These are phyloP conservation scores for Parnassius mnemosyne DNA, from an alignment of 2,888 invertebrate species.

Conservation along the genomic window DNA sequence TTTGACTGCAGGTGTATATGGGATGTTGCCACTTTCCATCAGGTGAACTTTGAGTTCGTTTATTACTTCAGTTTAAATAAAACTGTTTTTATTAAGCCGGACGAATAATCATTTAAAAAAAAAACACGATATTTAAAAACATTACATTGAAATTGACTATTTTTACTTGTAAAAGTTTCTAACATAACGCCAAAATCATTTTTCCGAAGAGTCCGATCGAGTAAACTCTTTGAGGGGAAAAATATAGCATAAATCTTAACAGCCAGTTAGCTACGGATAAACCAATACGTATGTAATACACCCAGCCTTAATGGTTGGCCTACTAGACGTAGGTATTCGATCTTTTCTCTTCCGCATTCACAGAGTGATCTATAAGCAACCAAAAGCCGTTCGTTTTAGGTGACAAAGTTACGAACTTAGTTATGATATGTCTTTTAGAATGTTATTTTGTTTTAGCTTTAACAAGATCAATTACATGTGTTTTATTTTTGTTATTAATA, in stretches of 20 bases:
- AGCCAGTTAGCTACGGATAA: constrained; percentile 15
- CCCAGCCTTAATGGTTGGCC: constrained; percentile 12
- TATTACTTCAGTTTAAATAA: too few relatives aligned
- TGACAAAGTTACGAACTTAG: constrained; percentile 15
- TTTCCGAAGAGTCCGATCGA: not conserved
- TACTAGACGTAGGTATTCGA: constrained; percentile 22
- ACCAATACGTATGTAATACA: constrained; percentile 18
- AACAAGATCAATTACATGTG: too few relatives aligned
- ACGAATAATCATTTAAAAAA: too few relatives aligned
- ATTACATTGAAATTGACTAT: too few relatives aligned
- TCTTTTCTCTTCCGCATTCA: constrained; percentile 29
- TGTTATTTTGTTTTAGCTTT: constrained; percentile 4
- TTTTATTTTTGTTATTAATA: too few relatives aligned
- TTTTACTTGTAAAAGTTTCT: not conserved
- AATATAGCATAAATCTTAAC: not conserved
- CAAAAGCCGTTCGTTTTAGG: constrained; percentile 26
- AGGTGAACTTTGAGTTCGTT: too few relatives aligned
- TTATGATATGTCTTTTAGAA: not conserved
- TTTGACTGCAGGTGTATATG: too few relatives aligned
- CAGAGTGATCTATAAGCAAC: constrained; percentile 24
- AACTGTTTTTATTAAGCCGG: too few relatives aligned
- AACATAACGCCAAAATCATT: not conserved
- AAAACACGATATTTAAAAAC: too few relatives aligned
- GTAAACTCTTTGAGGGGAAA: constrained; percentile 4
- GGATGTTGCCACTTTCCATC: too few relatives aligned